Percentiles rank a stretch among this genome's conserved stretches.
Conservation (phyloP, 1,140 invertebrate genomes). For the Drosophila subobscura region DNA sequence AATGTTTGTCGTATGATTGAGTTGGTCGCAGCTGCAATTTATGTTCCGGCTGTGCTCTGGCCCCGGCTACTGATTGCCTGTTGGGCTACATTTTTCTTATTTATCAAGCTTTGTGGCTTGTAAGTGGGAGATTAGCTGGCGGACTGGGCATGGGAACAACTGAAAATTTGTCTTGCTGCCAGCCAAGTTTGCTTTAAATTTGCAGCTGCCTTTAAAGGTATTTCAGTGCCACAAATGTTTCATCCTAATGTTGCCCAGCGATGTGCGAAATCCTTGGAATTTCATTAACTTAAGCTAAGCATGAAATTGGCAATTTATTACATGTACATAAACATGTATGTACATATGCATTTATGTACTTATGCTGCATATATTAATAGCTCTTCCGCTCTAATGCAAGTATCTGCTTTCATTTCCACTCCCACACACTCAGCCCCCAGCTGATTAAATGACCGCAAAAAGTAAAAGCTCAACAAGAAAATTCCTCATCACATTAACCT, state of each 20-base stretch:
- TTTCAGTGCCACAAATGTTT: too few species aligned
- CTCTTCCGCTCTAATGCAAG: not conserved
- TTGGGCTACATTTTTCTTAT: conserved; percentile 17
- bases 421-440: not conserved
- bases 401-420: not conserved
- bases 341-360: too few species aligned
- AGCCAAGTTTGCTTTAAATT: too few species aligned
- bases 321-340: too few species aligned
- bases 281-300: too few species aligned
- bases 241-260: too few species aligned
- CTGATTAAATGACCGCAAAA: conserved; percentile 55
- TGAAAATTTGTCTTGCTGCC: not conserved
- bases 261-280: too few species aligned
- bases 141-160: conserved; percentile 7
- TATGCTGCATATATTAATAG: too few species aligned
- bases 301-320: too few species aligned
- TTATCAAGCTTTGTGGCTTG: conserved; percentile 35
- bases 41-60: conserved; percentile 14
- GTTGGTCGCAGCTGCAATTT: conserved; percentile 50
- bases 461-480: conserved; percentile 36
- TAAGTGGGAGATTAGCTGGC: conserved; percentile 32
- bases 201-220: too few species aligned
- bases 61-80: conserved; percentile 8
- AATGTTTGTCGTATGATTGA: conserved; percentile 73
- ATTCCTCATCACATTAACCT: conserved; percentile 21